Evolutionary conservation across 2,797 vertebrate genomes (phyloP).

Genomic region (Propithecus deckenii): DNA sequence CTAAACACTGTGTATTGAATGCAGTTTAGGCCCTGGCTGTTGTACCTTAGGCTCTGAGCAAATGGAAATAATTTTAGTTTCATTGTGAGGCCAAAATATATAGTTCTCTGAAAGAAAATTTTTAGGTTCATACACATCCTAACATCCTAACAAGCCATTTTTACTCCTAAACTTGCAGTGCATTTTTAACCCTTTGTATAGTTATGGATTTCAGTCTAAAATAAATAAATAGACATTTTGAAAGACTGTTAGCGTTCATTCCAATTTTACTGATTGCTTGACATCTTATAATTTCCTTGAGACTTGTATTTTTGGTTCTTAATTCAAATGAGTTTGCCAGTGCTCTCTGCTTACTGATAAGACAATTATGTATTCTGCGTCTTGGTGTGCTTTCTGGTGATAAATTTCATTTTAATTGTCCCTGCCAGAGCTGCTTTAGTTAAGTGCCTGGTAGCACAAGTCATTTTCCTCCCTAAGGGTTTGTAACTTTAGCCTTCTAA

Average conservation of each 20-base stretch:
- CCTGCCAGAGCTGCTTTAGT: constrained; percentile 50
- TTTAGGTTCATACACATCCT: not conserved
- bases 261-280: constrained; percentile 23
- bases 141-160: not conserved
- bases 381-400: constrained; percentile 47
- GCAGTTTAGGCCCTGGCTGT: no score
- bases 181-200: constrained; percentile 40
- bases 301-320: constrained; percentile 49
- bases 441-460: constrained; percentile 43
- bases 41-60: not conserved
- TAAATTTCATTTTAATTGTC: constrained; percentile 64
- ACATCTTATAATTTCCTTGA: constrained; percentile 37
- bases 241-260: constrained; percentile 42
- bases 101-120: not conserved
- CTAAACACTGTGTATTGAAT: not conserved
- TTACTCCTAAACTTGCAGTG: not conserved
- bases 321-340: constrained; percentile 55
- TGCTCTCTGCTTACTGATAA: constrained; percentile 42
- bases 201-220: not conserved
- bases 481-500: constrained; percentile 57
- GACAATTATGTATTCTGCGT: constrained; percentile 56
- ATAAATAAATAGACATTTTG: not conserved
- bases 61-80: constrained; percentile 22
- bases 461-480: constrained; percentile 17
- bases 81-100: not conserved